phyloP scores from a whole-genome alignment of 2,797 vertebrate species.

The Dicrostonyx torquatus region DNA sequence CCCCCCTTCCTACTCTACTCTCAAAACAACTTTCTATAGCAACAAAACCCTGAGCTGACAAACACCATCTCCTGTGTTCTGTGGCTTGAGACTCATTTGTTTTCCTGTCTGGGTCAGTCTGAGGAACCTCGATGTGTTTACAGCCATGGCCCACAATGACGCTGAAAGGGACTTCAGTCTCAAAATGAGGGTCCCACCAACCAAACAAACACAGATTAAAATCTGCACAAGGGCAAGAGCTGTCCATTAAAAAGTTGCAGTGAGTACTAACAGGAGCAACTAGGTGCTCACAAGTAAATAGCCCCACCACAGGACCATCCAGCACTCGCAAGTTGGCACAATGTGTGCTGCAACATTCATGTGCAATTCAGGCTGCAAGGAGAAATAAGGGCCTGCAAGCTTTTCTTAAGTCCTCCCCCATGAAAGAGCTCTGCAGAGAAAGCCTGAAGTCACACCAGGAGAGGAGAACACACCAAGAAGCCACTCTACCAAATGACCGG shows the following conservation, averaged over 20 bases:
- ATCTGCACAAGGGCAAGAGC: background rate
- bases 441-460: background rate
- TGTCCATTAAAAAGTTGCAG: background rate
- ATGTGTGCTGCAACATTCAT: background rate
- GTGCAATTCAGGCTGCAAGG: background rate
- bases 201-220: constrained; percentile 3
- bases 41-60: background rate
- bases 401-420: background rate
- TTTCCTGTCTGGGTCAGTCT: background rate
- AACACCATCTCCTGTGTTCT: background rate
- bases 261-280: background rate
- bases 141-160: background rate
- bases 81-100: background rate
- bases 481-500: background rate
- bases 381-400: background rate
- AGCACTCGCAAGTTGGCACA: background rate
- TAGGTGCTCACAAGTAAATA: background rate
- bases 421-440: background rate
- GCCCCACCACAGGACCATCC: background rate
- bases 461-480: background rate
- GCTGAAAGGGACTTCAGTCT: background rate
- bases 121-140: background rate
- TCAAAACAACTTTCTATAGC: background rate
- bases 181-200: constrained; percentile 10
- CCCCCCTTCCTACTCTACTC: background rate